Evolutionary conservation across 2,113 vertebrate genomes (phyloP).

Genomic region (western clawed frog (Xenopus tropicalis)): DNA sequence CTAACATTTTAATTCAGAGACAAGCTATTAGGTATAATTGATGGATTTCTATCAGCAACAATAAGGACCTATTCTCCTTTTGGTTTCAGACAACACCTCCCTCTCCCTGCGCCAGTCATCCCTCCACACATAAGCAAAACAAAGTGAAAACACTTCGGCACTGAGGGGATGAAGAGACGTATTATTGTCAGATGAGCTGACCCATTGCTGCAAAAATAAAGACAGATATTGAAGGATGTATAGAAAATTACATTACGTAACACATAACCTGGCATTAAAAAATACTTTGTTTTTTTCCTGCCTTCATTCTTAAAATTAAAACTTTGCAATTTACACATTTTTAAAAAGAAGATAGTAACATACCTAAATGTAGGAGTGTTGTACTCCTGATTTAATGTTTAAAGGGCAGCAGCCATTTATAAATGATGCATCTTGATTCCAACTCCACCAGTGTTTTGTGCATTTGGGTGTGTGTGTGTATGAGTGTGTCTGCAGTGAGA

Average conservation of each 20-base stretch:
- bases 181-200: background rate
- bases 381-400: too few relatives aligned
- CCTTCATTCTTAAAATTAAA: too few relatives aligned
- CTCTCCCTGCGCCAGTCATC: conserved; percentile 53
- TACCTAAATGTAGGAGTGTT: too few relatives aligned
- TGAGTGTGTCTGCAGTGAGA: too few relatives aligned
- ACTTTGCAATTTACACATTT: too few relatives aligned
- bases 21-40: conserved; percentile 65
- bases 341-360: too few relatives aligned
- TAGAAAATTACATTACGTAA: background rate
- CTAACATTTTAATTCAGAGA: conserved; percentile 57
- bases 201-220: background rate
- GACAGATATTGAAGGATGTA: background rate
- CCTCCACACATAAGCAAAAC: conserved; percentile 52
- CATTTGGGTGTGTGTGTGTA: too few relatives aligned
- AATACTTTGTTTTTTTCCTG: background rate
- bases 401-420: too few relatives aligned
- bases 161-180: background rate
- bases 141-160: conserved; percentile 55
- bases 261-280: background rate
- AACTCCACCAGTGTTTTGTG: too few relatives aligned
- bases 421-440: too few relatives aligned
- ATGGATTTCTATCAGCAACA: conserved; percentile 63
- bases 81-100: conserved; percentile 47
- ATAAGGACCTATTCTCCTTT: conserved; percentile 62